Base-by-base conservation (phyloP, 2,888 invertebrate genomes). In the Drosophila infuscata region DNA sequence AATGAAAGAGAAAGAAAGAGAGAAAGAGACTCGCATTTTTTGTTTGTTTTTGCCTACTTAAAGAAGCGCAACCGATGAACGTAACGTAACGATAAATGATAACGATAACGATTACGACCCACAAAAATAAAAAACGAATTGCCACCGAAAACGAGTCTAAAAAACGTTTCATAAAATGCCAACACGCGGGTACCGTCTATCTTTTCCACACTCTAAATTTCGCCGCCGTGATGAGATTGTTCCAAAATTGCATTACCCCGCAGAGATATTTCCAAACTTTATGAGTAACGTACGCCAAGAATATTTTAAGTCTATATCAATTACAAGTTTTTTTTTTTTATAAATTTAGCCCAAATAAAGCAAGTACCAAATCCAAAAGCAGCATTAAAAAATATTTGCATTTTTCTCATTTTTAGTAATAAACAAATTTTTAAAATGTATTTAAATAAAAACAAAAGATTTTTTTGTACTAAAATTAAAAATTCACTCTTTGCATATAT, bases 11-110 rank as follows among this genome's bases (percentile, higher is more conserved):
- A 72, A 74, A 70, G 65, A 82, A 71, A 88, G 70, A 84, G 69
- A 71, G 79, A 83, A 71, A 59, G 83, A 88, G 89, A 89, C 83
- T 84, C 83, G 87, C 82, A 79, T 82, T 90, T 90, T 90, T 81
- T 84, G 87, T 89, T 88, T 90, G 74, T 85, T 88, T 86, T 89
- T 85, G 77, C 71, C 80, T 74, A 79, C 78, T 79, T 79, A 81
- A 79, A 79, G 72, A 87, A 76, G 86, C 75, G 75, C 79, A 72
- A 69, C 79, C 53, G 83, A 88, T 76, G 76, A 90, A 83, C 70
- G 73, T 90, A 87, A 90, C 77, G 90, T 86, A 84, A 85, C 54
- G 75, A 62, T 75, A 67, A 46, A 68, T 33, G 65, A 66, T 74
- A 66, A 70, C 20, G 54, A 61, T 67, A 58, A 74, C 52, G 73